phyloP scores from a whole-genome alignment of 2,797 vertebrate genomes.

The Bovichtus diacanthus region DNA sequence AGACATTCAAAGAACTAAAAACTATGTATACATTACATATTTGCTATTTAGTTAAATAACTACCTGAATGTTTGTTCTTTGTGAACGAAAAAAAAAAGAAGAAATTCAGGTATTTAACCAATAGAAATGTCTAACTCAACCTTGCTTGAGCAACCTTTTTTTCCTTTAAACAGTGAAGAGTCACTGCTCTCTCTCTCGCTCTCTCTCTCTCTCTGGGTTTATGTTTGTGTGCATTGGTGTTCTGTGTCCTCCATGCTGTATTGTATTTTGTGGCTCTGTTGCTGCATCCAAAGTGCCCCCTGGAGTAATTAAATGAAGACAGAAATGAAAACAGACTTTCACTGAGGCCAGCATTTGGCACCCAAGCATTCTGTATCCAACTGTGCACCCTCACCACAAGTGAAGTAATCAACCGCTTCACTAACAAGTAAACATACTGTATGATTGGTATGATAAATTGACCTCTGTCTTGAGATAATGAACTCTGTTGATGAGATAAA shows the following conservation, averaged over 20 bases:
- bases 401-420: slow-evolving; percentile 62
- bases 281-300: slow-evolving; percentile 18
- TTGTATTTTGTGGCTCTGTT: slow-evolving; percentile 4
- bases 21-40: not conserved
- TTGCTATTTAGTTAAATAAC: not conserved
- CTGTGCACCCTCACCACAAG: not conserved
- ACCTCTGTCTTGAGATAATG: slow-evolving; percentile 68
- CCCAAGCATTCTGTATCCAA: not conserved
- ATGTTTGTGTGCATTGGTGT: not conserved
- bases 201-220: not conserved
- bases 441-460: slow-evolving; percentile 70
- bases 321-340: slow-evolving; percentile 23
- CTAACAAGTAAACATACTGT: slow-evolving; percentile 32
- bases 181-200: not conserved
- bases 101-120: not conserved
- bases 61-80: not conserved
- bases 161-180: not conserved
- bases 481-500: slow-evolving; percentile 71
- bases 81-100: not conserved
- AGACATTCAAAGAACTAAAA: not conserved
- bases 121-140: not conserved
- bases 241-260: not conserved
- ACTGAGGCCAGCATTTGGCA: not conserved
- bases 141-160: not conserved
- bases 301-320: slow-evolving; percentile 43